phyloP scores from a whole-genome alignment of 2,113 vertebrate species.

The Pelusios castaneus region DNA sequence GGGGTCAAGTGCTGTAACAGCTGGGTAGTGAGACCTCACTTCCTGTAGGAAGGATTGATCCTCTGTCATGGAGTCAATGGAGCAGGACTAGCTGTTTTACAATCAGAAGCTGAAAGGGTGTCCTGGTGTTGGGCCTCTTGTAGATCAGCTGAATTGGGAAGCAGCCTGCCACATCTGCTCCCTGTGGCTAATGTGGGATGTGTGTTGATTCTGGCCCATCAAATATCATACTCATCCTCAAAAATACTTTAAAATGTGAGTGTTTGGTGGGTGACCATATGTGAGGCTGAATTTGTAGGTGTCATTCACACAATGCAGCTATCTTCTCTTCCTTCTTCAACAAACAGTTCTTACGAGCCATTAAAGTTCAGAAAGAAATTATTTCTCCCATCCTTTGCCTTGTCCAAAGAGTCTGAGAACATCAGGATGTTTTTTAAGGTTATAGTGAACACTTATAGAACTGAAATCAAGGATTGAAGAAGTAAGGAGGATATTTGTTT shows the following conservation, averaged over 20 bases:
- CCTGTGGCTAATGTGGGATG: background rate
- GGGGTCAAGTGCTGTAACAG: slow-evolving; percentile 54
- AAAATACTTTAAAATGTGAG: slow-evolving; percentile 32
- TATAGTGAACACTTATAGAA: background rate
- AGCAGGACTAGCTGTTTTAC: slow-evolving; percentile 35
- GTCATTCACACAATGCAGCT: slow-evolving; percentile 43
- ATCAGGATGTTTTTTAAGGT: slow-evolving; percentile 1
- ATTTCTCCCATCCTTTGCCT: slow-evolving; percentile 20
- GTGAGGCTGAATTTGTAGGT: slow-evolving; percentile 62
- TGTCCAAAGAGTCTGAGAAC: slow-evolving; percentile 2
- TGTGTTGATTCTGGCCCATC: slow-evolving; percentile 63
- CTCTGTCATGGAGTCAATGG: slow-evolving; percentile 36
- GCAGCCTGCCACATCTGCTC: background rate
- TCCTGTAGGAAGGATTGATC: slow-evolving; percentile 51
- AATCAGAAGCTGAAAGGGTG: slow-evolving; percentile 41
- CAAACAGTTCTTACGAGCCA: background rate
- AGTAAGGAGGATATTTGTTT: slow-evolving; percentile 27
- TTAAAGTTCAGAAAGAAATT: slow-evolving; percentile 41
- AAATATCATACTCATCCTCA: slow-evolving; percentile 60
- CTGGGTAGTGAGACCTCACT: slow-evolving; percentile 60
- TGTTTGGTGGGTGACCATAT: slow-evolving; percentile 19
- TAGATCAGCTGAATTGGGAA: slow-evolving; percentile 2
- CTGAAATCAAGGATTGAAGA: background rate
- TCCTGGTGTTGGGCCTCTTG: slow-evolving; percentile 13
- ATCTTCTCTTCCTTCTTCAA: slow-evolving; percentile 27